phyloP scores from a whole-genome alignment of 2,888 invertebrate species.

The Aspidiotus rigidus region DNA sequence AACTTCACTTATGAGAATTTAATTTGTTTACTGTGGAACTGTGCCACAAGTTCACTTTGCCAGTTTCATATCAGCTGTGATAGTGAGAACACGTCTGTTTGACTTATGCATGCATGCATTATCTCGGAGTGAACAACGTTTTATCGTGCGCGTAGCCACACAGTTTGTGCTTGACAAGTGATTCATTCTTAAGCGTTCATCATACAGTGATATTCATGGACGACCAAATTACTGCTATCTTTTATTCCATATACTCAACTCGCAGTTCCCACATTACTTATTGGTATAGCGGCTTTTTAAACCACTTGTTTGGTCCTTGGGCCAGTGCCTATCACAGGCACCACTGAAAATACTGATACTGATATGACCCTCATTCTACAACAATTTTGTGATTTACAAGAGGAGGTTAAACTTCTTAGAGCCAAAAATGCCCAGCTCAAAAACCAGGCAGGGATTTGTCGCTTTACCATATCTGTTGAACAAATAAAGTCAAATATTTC shows the following conservation, averaged over 20 bases:
- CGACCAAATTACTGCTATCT: not conserved
- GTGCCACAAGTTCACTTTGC: too few species aligned
- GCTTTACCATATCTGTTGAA: not conserved
- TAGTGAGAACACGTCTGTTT: too few species aligned
- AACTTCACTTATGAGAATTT: too few species aligned
- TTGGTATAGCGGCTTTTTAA: not conserved
- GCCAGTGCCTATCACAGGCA: constrained; percentile 6
- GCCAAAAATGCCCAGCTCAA: constrained; percentile 2
- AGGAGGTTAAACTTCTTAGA: constrained; percentile 6
- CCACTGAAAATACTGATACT: constrained; percentile 7
- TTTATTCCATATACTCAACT: not conserved
- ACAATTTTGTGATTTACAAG: constrained; percentile 1
- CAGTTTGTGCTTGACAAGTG: too few species aligned
- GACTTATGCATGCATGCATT: too few species aligned
- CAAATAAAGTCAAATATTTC: constrained; percentile 1
- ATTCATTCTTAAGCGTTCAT: too few species aligned
- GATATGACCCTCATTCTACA: not conserved
- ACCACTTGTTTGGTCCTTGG: constrained; percentile 4
- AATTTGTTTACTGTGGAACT: too few species aligned
- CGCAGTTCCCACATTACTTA: not conserved
- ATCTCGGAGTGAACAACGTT: too few species aligned
- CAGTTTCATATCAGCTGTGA: too few species aligned
- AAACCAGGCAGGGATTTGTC: constrained; percentile 7
- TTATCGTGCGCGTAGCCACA: too few species aligned
- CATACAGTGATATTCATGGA: too few species aligned